phyloP scores from a whole-genome alignment of 2,888 invertebrate species.

The Rosalia funebris region DNA sequence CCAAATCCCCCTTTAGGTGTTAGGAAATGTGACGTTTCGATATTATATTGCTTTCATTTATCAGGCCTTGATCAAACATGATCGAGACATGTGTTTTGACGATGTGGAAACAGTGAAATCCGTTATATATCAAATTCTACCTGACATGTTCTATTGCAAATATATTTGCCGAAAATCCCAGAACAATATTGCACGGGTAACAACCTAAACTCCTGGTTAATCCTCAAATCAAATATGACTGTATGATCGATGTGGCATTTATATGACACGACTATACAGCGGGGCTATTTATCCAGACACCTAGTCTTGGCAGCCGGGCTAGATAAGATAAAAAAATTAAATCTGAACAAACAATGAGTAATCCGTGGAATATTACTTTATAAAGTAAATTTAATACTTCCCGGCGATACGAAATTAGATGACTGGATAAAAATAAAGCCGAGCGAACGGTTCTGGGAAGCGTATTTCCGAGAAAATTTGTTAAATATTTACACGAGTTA shows the following conservation, averaged over 20 bases:
- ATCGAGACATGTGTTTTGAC: no score
- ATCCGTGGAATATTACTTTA: conserved; percentile 3
- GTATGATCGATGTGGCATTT: not conserved
- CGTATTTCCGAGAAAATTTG: not conserved
- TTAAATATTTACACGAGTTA: not conserved
- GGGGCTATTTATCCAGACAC: not conserved
- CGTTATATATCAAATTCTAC: no score
- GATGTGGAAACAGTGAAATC: no score
- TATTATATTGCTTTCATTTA: no score
- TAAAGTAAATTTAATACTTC: conserved; percentile 5
- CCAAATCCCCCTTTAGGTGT: no score
- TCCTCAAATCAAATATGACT: not conserved
- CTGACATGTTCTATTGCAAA: no score
- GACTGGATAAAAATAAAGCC: conserved; percentile 3
- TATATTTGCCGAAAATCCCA: no score
- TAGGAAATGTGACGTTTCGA: no score
- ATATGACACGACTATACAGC: not conserved
- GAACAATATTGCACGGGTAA: no score
- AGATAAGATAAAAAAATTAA: conserved; percentile 3
- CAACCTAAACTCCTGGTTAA: not conserved
- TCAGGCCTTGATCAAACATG: no score
- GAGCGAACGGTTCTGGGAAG: not conserved
- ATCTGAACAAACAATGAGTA: not conserved
- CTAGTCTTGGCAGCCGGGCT: not conserved
- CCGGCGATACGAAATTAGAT: conserved; percentile 1